Base-by-base conservation (phyloP, 2,797 vertebrate genomes). In the Botia almorhae region DNA sequence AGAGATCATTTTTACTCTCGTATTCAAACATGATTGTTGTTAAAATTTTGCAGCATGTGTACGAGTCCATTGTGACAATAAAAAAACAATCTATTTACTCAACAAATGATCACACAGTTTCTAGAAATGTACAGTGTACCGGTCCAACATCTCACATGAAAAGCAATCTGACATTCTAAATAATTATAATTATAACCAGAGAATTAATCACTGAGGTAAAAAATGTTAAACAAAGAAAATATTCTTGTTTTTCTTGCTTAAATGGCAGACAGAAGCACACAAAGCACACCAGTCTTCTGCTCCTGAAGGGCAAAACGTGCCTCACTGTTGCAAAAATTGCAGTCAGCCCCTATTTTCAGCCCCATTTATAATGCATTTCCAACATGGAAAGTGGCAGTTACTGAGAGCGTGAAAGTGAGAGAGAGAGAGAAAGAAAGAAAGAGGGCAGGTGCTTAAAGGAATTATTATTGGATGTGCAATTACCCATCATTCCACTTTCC, bases 341-440 rank as follows among this genome's bases (percentile, higher is more conserved):
- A 76, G 73, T 82, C 60, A n/a, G 43, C 14, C 72, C 50, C 33
- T 78, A 76, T 82, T 84, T 78, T 74, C 80, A 80, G 76, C 48
- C 76, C 60, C 72, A 85, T 85, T 82, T 78, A 83, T 81, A 85
- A 82, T 74, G 74, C 36, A 67, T 72, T 84, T 72, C 50, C 65
- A 60, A 82, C 63, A 39, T 74, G 75, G 73, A 76, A 75, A 72
- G 69, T 70, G 39, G 56, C 23, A 11, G 46, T 75, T 80, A 55
- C 58, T 55, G 29, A 65, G 61, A 36, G 72, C 17, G 0, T 56
- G 58, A 14, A 36, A 43, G 46, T 51, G 17, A 58, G 39, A 70
- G 67, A 70, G 67, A 61, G 67, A 78, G 69, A 72, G 26, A 53
- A 48, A 71, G 21, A 55, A 51, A 67, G 50, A 51, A 67, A 81